Base-by-base conservation (phyloP, 1,140 invertebrate species). In the Chlorops oryzae region DNA sequence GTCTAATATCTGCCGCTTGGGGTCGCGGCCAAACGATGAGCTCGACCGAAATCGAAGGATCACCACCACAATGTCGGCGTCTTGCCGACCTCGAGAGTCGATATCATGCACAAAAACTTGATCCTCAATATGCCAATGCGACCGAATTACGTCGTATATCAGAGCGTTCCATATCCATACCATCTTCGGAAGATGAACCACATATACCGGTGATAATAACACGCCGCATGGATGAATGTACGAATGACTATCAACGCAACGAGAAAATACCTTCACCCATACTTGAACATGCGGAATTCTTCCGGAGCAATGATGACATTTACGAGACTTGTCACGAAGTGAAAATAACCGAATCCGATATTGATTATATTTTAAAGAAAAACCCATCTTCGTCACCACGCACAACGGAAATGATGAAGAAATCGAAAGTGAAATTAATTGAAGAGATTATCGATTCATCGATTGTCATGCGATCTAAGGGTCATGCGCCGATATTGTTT, bases 401-500 rank as follows among this genome's bases (percentile, higher is more conserved):
- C 5, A 51, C 17, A 4, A 51, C 48, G 10, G n/a, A n/a, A n/a
- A n/a, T n/a, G n/a, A 35, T 50, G 12, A 17, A 43, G 2, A 73
- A 71, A 50, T 61, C 69, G 3, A 72, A 68, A 21, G 63, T 62
- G 0, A 72, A 72, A 27, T 38, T 72, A 7, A 66, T 72, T 25
- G 70, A 72, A 27, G 69, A 72, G 48, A 63, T 72, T 7, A 72
- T 72, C 45, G 70, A 72, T 27, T 72, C 69, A 2, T 72, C 70
- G 5, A 63, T 72, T 34, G 62, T 72, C 0, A 63, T 71, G 58
- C 59, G 70, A 0, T 66, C 81, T 53, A 76, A 81, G 47, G 85
- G 86, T 4, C 84, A 86, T 58, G 87, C 83, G 47, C 85, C 87
- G 0, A 79, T 88, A 46, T 62, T 90, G 2, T 89, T 89, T 72